A percentile compares a stretch with the other conserved stretches of the same genome.
These are phyloP conservation scores for Spongilla lacustris DNA, from an alignment of 37 sponge, comb jelly and placozoan genomes.

Conservation along the genomic window DNA sequence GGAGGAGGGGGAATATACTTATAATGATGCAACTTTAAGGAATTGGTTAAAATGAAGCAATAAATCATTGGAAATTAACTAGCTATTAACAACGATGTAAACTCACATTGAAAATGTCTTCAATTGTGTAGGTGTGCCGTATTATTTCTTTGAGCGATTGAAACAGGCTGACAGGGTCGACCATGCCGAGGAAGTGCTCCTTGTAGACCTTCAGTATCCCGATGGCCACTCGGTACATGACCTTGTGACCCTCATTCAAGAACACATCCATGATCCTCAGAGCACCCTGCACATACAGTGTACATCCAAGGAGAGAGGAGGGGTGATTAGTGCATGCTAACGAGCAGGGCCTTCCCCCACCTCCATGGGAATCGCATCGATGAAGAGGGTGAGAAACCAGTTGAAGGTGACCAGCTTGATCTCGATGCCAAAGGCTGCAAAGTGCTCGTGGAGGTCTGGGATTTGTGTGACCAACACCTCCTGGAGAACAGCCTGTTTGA, in stretches of 20 bases:
- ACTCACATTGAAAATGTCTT: conserved; percentile 52
- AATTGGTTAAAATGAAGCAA: neutral
- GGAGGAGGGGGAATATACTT: too few relatives aligned
- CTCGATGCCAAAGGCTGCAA: conserved; percentile 52
- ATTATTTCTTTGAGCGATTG: conserved; percentile 63
- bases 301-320: neutral
- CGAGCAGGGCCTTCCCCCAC: conserved; percentile 18
- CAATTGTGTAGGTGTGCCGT: conserved; percentile 61
- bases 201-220: conserved; percentile 50
- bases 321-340: neutral
- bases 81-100: neutral
- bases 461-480: conserved; percentile 57
- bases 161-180: conserved; percentile 67
- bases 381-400: conserved; percentile 80
- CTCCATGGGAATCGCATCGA: conserved; percentile 78
- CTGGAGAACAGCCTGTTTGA: conserved; percentile 51
- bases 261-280: conserved; percentile 67
- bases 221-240: conserved; percentile 47
- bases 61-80: neutral
- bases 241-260: conserved; percentile 64
- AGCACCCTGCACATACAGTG: conserved; percentile 22
- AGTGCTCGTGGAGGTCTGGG: conserved; percentile 44
- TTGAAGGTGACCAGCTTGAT: conserved; percentile 72
- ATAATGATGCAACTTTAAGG: too few relatives aligned
- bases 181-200: conserved; percentile 29